Base-by-base conservation (phyloP, 2,888 invertebrate species). In the Oasisia sp. region DNA sequence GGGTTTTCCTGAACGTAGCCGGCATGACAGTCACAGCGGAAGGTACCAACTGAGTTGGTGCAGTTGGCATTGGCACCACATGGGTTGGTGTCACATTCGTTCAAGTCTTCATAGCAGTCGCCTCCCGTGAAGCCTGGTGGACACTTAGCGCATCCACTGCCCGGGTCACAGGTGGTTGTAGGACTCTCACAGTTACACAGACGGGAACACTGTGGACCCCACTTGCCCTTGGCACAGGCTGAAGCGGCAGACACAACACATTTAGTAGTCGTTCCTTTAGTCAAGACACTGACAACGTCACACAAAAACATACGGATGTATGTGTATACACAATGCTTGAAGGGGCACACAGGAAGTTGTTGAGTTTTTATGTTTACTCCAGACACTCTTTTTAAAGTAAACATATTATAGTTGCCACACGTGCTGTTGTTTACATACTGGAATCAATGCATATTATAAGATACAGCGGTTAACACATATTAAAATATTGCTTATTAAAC, bases 41-140 rank as follows among this genome's bases (percentile, higher is more conserved):
- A 74, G 74, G 74, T 74, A 19, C 74, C 74, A 74, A 74, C 74
- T 74, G 74, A 27, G 74, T 74, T 74, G 74, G 74, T 74, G 74
- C 74, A 74, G 74, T 74, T 74, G 74, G 74, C 74, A 19, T 74
- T 74, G 74, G 27, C 5, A 14, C n/a, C 74, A 74, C 74, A 74
- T 2, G 74, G 74, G 74, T 74, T 74, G 74, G 19, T 74, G 74
- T 27, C 27, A 74, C 74, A 74, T 74, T 74, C 74, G 27, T 74
- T 7, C n/a, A 74, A 27, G 74, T 74, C 74, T 74, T 74, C 74
- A 19, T 74, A 74, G 74, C 74, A 74, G n/a, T 74, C 74, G 7
- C 74, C 74, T 27, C 74, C 74, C 19, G 14, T 74, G 74, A 74
- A 19, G n/a, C 74, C 74, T 74, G 74, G 19, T 19, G 74, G 74